phyloP scores from a whole-genome alignment of 2,888 invertebrate species.

The Dryocosmus kuriphilus region DNA sequence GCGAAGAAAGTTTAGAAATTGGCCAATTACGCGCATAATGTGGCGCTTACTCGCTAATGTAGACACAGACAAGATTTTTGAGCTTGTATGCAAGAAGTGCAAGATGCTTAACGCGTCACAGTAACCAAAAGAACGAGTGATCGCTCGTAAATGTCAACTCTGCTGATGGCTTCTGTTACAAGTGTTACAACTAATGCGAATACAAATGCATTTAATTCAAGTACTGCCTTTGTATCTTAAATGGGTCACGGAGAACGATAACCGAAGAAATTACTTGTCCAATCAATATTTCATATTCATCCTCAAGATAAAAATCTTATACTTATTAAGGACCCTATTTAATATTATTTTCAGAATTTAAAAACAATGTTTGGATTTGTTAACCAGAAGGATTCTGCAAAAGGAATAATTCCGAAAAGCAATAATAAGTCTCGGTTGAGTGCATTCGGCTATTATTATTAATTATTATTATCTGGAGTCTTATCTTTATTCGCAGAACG shows the following conservation, averaged over 20 bases:
- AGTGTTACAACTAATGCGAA: constrained; percentile 33
- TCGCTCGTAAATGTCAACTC: constrained; percentile 39
- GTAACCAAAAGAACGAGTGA: constrained; percentile 23
- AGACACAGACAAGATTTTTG: background rate
- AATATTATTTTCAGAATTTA: too few species aligned
- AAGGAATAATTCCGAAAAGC: background rate
- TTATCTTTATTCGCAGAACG: constrained; percentile 24
- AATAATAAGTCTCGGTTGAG: background rate
- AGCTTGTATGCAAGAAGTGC: background rate
- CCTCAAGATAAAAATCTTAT: background rate
- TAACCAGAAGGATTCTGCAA: background rate
- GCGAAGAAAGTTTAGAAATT: constrained; percentile 35
- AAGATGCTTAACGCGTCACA: constrained; percentile 16
- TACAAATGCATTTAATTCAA: constrained; percentile 37
- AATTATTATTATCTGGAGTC: constrained; percentile 27
- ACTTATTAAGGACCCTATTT: too few species aligned
- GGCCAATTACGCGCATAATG: constrained; percentile 26
- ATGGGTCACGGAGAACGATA: constrained; percentile 10
- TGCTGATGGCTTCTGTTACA: constrained; percentile 34
- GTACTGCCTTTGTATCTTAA: constrained; percentile 25
- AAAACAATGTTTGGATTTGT: background rate
- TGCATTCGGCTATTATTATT: constrained; percentile 12
- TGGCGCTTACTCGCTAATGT: constrained; percentile 5
- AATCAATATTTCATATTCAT: constrained; percentile 4
- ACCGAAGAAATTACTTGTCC: constrained; percentile 10